Evolutionary conservation across 2,888 invertebrate species (phyloP).

Genomic region (Trichacis sp.): DNA sequence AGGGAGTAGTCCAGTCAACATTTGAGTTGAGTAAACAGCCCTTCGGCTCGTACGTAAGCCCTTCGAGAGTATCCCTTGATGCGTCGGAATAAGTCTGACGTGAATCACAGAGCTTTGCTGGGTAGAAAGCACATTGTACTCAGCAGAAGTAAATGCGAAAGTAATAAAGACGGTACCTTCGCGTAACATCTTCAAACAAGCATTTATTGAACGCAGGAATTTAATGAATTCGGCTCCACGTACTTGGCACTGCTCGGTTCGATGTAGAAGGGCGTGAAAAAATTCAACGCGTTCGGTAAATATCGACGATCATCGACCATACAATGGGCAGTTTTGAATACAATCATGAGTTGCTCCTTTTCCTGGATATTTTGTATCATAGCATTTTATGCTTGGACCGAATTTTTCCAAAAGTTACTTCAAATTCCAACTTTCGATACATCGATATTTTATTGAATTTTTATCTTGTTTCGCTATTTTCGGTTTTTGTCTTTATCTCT

Average conservation of each 20-base stretch:
- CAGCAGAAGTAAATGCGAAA: slow-evolving; percentile 31
- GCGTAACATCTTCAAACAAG: slow-evolving; percentile 11
- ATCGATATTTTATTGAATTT: too few relatives aligned
- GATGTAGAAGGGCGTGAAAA: background rate
- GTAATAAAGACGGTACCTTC: slow-evolving; percentile 23
- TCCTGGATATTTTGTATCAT: background rate
- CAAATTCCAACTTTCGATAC: too few relatives aligned
- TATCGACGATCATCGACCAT: background rate
- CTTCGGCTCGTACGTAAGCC: slow-evolving; percentile 45
- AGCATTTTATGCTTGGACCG: background rate
- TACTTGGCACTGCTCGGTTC: too few relatives aligned
- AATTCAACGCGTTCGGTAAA: background rate
- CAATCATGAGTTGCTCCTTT: background rate
- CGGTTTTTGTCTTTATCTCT: too few relatives aligned
- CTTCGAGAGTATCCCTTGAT: slow-evolving; percentile 44
- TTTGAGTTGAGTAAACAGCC: slow-evolving; percentile 60
- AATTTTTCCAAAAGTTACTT: too few relatives aligned
- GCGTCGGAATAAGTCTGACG: slow-evolving; percentile 42
- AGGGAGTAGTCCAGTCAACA: slow-evolving; percentile 60
- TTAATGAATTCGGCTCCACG: background rate
- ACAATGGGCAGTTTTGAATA: too few relatives aligned
- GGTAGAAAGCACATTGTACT: slow-evolving; percentile 54
- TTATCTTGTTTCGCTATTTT: too few relatives aligned
- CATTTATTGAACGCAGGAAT: background rate
- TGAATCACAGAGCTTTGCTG: slow-evolving; percentile 36